Conservation (phyloP, 2,797 vertebrate species). For the Fistularia tabacaria region DNA sequence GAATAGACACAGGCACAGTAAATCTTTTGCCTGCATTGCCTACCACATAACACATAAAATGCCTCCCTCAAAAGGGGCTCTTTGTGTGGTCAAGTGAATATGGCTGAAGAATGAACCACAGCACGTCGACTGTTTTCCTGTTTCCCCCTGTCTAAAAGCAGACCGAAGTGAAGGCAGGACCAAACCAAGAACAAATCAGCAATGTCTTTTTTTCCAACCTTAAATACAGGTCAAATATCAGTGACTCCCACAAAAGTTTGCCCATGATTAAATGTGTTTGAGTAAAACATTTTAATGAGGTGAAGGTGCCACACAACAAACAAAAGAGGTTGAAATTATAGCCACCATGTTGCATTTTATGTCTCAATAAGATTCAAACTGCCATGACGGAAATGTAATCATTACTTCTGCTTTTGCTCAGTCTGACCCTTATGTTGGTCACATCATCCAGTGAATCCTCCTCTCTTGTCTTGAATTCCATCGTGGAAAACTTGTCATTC, state of each 20-base stretch:
- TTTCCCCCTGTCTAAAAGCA: slow-evolving; percentile 68
- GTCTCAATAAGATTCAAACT: slow-evolving; percentile 17
- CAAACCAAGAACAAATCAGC: slow-evolving; percentile 43
- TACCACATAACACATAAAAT: slow-evolving; percentile 69
- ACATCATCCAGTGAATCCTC: slow-evolving; percentile 37
- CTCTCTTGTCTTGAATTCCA: slow-evolving; percentile 38
- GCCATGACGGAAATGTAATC: slow-evolving; percentile 18
- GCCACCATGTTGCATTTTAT: neutral
- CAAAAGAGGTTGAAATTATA: neutral
- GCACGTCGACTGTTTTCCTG: slow-evolving; percentile 72
- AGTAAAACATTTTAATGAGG: slow-evolving; percentile 13
- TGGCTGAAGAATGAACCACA: slow-evolving; percentile 70
- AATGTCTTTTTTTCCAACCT: slow-evolving; percentile 35
- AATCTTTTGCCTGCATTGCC: slow-evolving; percentile 60
- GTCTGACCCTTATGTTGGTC: slow-evolving; percentile 33
- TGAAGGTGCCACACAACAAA: neutral
- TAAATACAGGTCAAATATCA: slow-evolving; percentile 45
- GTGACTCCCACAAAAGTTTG: slow-evolving; percentile 7
- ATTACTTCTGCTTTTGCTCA: slow-evolving; percentile 31
- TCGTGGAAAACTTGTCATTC: slow-evolving; percentile 72
- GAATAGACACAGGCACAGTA: slow-evolving; percentile 66
- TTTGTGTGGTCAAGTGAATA: slow-evolving; percentile 76
- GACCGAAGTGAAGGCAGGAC: slow-evolving; percentile 53
- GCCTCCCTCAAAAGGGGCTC: slow-evolving; percentile 69
- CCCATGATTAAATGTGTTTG: slow-evolving; percentile 10